Evolutionary conservation across 2,113 vertebrate species (phyloP), one percentile per base, ranked within the genome.

Genomic region (Thamnaconus septentrionalis): DNA sequence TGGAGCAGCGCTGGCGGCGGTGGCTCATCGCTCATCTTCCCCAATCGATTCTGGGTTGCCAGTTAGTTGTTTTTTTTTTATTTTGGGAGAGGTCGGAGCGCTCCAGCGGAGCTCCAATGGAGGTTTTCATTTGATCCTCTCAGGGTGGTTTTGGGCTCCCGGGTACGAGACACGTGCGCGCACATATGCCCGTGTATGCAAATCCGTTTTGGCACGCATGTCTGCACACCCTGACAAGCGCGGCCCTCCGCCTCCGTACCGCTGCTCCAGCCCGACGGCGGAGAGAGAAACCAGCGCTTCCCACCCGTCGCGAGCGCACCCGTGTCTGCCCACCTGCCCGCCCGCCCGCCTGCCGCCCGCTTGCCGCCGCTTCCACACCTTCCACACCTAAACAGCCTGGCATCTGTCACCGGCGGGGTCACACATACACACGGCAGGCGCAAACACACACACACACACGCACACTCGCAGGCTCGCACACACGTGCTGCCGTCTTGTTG

Each of bases 391-490:
- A 87, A 81, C 85, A 82, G 76, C 79, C 78, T 84, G 86, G 88
- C 81, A 89, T 87, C 87, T 91, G 86, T 91, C 90, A 91, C 76
- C 66, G 62, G 45, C 51, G 44, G 55, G 64, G 61, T 50, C 61
- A 41, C 77, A 57, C 55, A 43, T 7, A 79, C 59, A 78, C 70
- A 63, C 7, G 18, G 18, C 18, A 31, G 18, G 61, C 53, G 41
- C 6, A 79, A 57, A 78, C 12, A 31, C 53, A 8, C 61, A 66
- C 53, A 7, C 39, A 51, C 58, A 55, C 4, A 53, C 42, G 54
- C 47, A 81, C 61, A 60, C 66, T 69, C 63, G 80, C 56, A 69
- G 59, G 71, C 65, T 59, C 53, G 8, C 63, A 71, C 59, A 71
- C 78, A 75, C 85, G 75, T 77, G 68, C 77, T 73, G 71, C 71